Conservation (phyloP, 2,888 invertebrate species). For the Neocrepidodera transversa region DNA sequence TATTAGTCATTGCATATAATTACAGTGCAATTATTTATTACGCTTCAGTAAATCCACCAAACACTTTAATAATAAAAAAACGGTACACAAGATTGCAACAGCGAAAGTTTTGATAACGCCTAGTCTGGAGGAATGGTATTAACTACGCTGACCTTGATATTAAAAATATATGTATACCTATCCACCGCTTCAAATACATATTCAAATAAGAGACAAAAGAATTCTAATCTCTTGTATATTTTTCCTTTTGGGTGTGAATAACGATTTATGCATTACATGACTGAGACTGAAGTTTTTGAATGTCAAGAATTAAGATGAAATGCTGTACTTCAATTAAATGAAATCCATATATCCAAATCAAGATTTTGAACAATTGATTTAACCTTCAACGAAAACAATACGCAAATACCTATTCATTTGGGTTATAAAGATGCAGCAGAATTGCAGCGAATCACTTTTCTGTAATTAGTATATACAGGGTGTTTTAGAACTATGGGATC, state of each 20-base stretch:
- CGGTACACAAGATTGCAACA: slow-evolving; percentile 25
- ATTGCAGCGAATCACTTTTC: too few relatives aligned
- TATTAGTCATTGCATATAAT: slow-evolving; percentile 15
- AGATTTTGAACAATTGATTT: too few relatives aligned
- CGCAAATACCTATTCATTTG: too few relatives aligned
- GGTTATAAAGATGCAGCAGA: too few relatives aligned
- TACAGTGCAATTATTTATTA: slow-evolving; percentile 3
- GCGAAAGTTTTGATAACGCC: slow-evolving; percentile 32
- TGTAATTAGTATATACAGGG: too few relatives aligned
- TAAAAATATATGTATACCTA: too few relatives aligned
- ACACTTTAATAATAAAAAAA: slow-evolving; percentile 18
- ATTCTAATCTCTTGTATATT: slow-evolving; percentile 18
- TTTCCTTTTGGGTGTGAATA: slow-evolving; percentile 5
- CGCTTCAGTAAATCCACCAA: slow-evolving; percentile 8
- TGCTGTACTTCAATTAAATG: too few relatives aligned
- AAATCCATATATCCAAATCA: too few relatives aligned
- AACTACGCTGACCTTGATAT: slow-evolving; percentile 42
- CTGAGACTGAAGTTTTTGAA: slow-evolving; percentile 1
- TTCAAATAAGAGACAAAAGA: slow-evolving; percentile 38
- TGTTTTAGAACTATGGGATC: too few relatives aligned
- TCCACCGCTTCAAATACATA: slow-evolving; percentile 40
- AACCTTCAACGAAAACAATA: too few relatives aligned
- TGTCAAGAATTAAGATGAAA: slow-evolving; percentile 1
- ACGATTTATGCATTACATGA: slow-evolving; percentile 1
- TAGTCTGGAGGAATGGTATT: slow-evolving; percentile 4